phyloP scores from a whole-genome alignment of 1,140 invertebrate species.

The Thaumetopoea pityocampa region DNA sequence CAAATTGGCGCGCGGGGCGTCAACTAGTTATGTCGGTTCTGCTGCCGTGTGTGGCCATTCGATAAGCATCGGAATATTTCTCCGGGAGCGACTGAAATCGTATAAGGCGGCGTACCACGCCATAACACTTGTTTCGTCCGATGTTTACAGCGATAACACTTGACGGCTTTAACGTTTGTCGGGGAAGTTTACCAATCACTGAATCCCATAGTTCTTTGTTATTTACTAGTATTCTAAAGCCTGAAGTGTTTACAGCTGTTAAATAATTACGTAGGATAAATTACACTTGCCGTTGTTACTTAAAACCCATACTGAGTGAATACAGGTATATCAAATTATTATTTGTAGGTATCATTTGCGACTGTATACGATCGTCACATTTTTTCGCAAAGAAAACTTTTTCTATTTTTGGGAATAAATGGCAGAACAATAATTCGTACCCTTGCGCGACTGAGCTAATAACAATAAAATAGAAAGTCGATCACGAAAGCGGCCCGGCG shows the following conservation, averaged over 20 bases:
- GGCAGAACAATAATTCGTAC: slow-evolving; percentile 71
- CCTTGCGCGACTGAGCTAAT: slow-evolving; percentile 64
- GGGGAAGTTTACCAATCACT: too few relatives aligned
- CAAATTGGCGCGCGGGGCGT: slow-evolving; percentile 39
- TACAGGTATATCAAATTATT: slow-evolving; percentile 3
- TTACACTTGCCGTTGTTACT: too few relatives aligned
- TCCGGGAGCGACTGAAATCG: slow-evolving; percentile 38
- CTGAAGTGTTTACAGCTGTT: too few relatives aligned
- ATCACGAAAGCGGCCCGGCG: slow-evolving; percentile 54
- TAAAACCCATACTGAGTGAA: too few relatives aligned
- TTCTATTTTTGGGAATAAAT: slow-evolving; percentile 59
- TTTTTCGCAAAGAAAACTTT: slow-evolving; percentile 15
- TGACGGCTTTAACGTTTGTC: slow-evolving; percentile 34
- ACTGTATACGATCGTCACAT: too few relatives aligned
- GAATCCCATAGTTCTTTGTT: too few relatives aligned
- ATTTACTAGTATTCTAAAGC: too few relatives aligned
- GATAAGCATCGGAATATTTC: slow-evolving; percentile 53
- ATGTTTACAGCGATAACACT: slow-evolving; percentile 40
- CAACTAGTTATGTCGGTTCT: slow-evolving; percentile 37
- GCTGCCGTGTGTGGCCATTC: slow-evolving; percentile 43
- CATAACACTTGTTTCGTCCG: slow-evolving; percentile 57
- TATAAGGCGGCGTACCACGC: slow-evolving; percentile 45
- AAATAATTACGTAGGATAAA: too few relatives aligned
- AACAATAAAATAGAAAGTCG: slow-evolving; percentile 74
- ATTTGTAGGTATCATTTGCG: too few relatives aligned